These are phyloP conservation scores for Achatina immaculata DNA, from an alignment of 1,140 invertebrate species.

Conservation along the genomic window DNA sequence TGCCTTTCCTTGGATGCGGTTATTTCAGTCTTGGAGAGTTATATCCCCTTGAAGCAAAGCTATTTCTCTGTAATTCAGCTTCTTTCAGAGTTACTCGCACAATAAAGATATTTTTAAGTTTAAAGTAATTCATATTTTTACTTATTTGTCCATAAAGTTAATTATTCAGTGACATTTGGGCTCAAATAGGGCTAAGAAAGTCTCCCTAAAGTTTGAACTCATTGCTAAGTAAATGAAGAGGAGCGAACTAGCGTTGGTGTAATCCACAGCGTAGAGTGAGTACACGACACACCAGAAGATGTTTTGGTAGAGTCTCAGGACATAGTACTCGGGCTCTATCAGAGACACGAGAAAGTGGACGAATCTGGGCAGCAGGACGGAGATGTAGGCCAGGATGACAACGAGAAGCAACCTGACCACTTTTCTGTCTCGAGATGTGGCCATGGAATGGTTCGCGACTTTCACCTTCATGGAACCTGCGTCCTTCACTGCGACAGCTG, in stretches of 20 bases:
- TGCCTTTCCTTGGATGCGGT: no score
- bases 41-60: no score
- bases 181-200: background rate
- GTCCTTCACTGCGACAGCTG: background rate
- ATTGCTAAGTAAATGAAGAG: background rate
- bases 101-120: no score
- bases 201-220: slow-evolving; percentile 17
- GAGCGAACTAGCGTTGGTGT: background rate
- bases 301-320: background rate
- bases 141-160: no score
- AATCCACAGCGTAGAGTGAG: background rate
- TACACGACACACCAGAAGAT: background rate
- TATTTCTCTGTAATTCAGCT: no score
- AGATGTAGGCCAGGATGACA: background rate
- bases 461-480: background rate
- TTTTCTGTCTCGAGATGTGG: background rate
- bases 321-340: background rate
- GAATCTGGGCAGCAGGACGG: background rate
- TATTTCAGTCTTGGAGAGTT: no score
- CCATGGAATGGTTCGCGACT: background rate
- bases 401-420: background rate
- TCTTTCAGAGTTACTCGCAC: no score
- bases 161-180: no score
- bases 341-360: background rate
- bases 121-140: no score